Evolutionary conservation across 2,797 vertebrate genomes (phyloP), one percentile per base, ranked within the genome.

Genomic region (Meda fulgida): DNA sequence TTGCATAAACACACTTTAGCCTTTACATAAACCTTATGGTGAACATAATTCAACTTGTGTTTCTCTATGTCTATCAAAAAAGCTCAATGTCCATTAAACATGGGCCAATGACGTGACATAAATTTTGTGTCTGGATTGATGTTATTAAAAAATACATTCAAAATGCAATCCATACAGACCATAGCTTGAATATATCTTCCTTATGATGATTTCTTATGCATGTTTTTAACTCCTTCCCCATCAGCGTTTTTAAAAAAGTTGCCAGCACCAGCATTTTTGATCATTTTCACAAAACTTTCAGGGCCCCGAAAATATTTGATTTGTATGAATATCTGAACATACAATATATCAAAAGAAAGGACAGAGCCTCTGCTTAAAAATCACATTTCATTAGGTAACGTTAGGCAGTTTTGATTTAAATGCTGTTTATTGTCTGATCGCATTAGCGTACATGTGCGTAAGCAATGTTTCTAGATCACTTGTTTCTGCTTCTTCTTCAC

Each of bases 1-100:
- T 84, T 84, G 65, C 73, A 46, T 78, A 58, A 84, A 70, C 83
- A 69, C 26, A 69, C 63, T 69, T 69, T 38, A 26, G 46, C 29
- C 34, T 55, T 67, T 18, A 34, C 10, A 78, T 19, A 84, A 84
- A 78, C 13, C 81, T 67, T 66, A 76, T 16, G 66, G n/a, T 31
- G 36, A 77, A 55, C 63, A 43, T 58, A 55, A 60, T 26, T 77
- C 19, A 70, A 70, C 6, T 43, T 40, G 48, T 16, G 46, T 40
- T n/a, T n/a, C 2, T 67, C 43, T 77, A 5, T 63, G 31, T 80
- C 29, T 48, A n/a, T n/a, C 3, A 31, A 48, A 48, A 58, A 73
- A 23, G 5, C 7, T 60, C 26, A 21, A 3, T 43, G 73, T 43
- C 43, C 31, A 26, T 71, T 58, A 58, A 11, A 83, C 58, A n/a